These are phyloP conservation scores for Dinothrombium tinctorium DNA, from an alignment of 1,140 invertebrate species.

Conservation along the genomic window DNA sequence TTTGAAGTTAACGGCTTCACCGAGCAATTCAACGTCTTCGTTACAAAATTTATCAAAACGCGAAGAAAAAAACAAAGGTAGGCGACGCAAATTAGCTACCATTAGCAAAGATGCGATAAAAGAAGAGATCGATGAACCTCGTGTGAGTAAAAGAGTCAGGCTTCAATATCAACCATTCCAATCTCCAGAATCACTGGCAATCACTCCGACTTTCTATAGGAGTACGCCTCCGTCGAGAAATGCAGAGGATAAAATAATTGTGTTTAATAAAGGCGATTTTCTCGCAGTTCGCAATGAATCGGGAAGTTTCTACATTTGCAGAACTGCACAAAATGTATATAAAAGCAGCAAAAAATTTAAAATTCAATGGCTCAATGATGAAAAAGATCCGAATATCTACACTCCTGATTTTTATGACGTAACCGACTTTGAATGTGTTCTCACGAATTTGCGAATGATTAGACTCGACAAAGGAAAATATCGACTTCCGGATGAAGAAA, in stretches of 20 bases:
- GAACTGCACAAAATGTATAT: conserved; percentile 70
- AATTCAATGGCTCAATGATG: conserved; percentile 61
- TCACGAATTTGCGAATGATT: conserved; percentile 55
- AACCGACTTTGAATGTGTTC: conserved; percentile 65
- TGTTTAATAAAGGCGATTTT: conserved; percentile 35
- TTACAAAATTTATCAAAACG: too few species aligned
- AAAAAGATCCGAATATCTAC: conserved; percentile 41
- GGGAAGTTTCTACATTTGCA: conserved; percentile 64
- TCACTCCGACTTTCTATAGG: conserved; percentile 19
- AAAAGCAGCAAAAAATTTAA: conserved; percentile 51
- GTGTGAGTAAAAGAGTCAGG: conserved; percentile 26
- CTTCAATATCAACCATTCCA: conserved; percentile 51
- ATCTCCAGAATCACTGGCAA: conserved; percentile 43
- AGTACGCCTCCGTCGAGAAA: neutral
- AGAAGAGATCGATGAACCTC: conserved; percentile 2
- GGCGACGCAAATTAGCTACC: too few species aligned
- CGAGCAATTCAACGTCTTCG: too few species aligned
- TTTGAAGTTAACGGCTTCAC: too few species aligned
- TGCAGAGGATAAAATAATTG: conserved; percentile 51
- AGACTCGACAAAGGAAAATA: conserved; percentile 43
- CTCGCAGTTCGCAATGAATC: conserved; percentile 58
- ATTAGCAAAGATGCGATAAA: neutral
- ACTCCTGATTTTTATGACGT: conserved; percentile 67
- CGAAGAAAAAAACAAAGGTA: too few species aligned
- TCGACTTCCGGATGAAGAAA: conserved; percentile 40